Base-by-base conservation (phyloP, 2,797 vertebrate genomes). In the Dromococcyx pavoninus region DNA sequence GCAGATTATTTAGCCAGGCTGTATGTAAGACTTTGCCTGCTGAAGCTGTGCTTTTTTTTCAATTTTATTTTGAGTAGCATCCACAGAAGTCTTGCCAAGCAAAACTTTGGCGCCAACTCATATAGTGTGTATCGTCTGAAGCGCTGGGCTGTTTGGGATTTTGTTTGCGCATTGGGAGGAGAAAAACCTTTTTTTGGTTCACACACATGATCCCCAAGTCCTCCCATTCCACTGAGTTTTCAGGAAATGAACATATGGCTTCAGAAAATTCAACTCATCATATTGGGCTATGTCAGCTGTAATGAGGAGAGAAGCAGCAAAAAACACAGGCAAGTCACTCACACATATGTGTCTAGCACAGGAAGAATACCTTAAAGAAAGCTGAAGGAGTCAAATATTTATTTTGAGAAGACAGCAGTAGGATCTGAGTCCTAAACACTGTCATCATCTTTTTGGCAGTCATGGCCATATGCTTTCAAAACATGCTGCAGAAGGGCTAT, bases 241-340 rank as follows among this genome's bases (percentile, higher is more conserved):
- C 54, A 86, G 66, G 66, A 89, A 92, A 84, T n/a, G 11, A 95
- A 81, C 85, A 88, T 92, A 93, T 33, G 79, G 82, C 75, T 92
- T 89, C 7, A 7, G 70, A 89, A 85, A 60, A 89, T 65, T 54
- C 76, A 80, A 28, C 44, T 75, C 48, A 72, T 81, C 37, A 0
- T 80, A 79, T 89, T 61, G 56, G 70, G 23, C 60, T 75, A 7
- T 48, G 57, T 80, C 61, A 79, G 77, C 64, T 89, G 74, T 43
- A 91, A 84, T 7, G 46, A 88, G 44, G 65, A 91, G 50, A 91
- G 37, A 35, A 93, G 44, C 57, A 75, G 81, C 65, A 82, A 33
- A 71, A 87, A 89, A 77, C 13, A 16, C n/a, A 78, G 75, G 65
- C 72, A 75, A 82, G 30, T 30, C 43, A 56, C 37, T 83, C 48